Evolutionary conservation across 2,888 invertebrate species (phyloP).

Genomic region (Diaphora mendica): DNA sequence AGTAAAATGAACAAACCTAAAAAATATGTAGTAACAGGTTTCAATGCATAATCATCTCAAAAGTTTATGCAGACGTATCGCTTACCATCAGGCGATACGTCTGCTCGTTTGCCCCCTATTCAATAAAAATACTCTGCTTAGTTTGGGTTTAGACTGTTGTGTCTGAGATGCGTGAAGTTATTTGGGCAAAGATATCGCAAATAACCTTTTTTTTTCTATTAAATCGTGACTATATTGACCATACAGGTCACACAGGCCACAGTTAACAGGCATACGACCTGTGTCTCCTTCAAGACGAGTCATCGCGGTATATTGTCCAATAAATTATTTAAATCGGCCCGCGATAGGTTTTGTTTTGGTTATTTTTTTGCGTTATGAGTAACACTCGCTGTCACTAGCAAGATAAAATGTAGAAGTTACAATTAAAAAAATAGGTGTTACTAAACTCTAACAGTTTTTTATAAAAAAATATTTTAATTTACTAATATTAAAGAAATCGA

Average conservation of each 20-base stretch:
- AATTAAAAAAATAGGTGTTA: no score
- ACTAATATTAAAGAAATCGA: no score
- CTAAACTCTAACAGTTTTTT: no score
- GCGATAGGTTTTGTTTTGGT: not conserved
- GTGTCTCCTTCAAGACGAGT: constrained; percentile 12
- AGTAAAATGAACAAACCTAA: not conserved
- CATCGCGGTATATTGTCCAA: constrained; percentile 8
- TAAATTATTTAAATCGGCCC: constrained; percentile 16
- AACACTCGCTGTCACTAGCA: not conserved
- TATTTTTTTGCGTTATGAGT: constrained; percentile 3
- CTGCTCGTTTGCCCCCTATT: no score
- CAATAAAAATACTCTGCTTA: no score
- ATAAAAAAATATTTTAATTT: no score
- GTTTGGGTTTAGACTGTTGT: no score
- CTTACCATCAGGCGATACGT: no score
- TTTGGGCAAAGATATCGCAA: no score
- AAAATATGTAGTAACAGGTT: not conserved
- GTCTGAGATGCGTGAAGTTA: no score
- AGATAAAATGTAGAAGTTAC: not conserved
- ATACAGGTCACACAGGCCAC: not conserved
- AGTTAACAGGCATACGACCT: constrained; percentile 10
- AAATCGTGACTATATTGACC: not conserved
- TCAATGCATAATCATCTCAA: not conserved
- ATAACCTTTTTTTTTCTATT: not conserved
- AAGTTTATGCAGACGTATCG: no score